These are phyloP conservation scores for Lampris incognitus DNA, from an alignment of 2,113 vertebrate species.

Conservation along the genomic window DNA sequence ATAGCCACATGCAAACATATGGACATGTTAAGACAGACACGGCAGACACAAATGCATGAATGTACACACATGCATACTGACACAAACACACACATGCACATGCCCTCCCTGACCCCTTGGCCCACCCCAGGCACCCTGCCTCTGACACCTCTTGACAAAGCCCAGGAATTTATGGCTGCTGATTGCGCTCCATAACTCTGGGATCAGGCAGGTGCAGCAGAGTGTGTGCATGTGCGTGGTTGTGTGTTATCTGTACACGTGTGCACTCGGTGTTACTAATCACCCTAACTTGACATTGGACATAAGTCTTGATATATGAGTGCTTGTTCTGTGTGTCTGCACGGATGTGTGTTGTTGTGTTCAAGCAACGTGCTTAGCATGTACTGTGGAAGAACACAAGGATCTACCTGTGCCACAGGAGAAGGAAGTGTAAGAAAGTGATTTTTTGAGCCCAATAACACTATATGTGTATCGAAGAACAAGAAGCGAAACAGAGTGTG, in stretches of 20 bases:
- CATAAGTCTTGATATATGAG: too few relatives aligned
- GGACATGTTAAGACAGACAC: slow-evolving; percentile 23
- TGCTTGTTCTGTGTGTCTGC: not conserved
- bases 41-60: not conserved
- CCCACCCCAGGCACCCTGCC: slow-evolving; percentile 52
- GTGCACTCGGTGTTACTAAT: not conserved
- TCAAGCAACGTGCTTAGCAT: too few relatives aligned
- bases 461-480: slow-evolving; percentile 17
- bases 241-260: slow-evolving; percentile 1
- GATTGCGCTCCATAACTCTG: slow-evolving; percentile 53
- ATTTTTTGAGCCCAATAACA: not conserved
- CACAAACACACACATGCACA: slow-evolving; percentile 18
- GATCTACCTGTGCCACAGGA: too few relatives aligned
- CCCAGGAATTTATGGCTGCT: slow-evolving; percentile 68
- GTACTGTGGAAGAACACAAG: not conserved
- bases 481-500: not conserved
- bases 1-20: slow-evolving; percentile 42
- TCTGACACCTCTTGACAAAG: slow-evolving; percentile 73
- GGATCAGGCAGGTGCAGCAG: slow-evolving; percentile 67
- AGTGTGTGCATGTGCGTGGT: slow-evolving; percentile 22
- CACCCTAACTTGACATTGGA: too few relatives aligned
- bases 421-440: slow-evolving; percentile 11
- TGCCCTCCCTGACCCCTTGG: slow-evolving; percentile 41
- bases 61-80: not conserved
- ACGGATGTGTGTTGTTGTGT: too few relatives aligned